Conservation (phyloP, 2,797 vertebrate species). For the Lepus townsendii region DNA sequence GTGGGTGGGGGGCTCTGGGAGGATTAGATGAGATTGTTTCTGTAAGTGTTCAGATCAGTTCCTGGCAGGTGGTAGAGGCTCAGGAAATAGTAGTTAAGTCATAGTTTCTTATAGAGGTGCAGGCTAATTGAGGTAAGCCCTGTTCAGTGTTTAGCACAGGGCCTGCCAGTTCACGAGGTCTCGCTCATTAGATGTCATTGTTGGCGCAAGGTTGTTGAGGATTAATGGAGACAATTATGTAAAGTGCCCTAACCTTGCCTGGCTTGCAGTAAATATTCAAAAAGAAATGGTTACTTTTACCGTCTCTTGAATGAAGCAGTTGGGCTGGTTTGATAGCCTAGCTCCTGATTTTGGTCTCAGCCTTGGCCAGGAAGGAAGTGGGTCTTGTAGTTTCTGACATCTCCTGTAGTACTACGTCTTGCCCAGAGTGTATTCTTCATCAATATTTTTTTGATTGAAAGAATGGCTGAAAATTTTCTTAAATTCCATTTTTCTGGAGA, state of each 20-base stretch:
- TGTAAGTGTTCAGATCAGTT: neutral
- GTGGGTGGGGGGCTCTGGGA: neutral
- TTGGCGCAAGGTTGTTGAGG: neutral
- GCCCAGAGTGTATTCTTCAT: neutral
- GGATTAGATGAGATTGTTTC: constrained; percentile 8
- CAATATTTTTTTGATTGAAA: constrained; percentile 11
- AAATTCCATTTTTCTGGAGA: neutral
- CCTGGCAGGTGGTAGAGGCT: neutral
- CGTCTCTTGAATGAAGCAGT: neutral
- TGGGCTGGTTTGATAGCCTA: neutral
- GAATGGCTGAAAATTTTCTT: neutral
- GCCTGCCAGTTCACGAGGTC: neutral
- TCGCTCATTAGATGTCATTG: neutral
- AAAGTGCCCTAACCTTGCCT: neutral
- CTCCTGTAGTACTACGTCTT: neutral
- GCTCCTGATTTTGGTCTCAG: constrained; percentile 29
- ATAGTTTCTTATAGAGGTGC: neutral
- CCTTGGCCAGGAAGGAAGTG: neutral
- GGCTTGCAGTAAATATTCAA: neutral
- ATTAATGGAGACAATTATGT: neutral
- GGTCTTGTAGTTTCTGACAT: neutral
- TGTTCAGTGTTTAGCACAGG: neutral
- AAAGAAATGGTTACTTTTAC: neutral
- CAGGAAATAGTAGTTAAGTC: neutral
- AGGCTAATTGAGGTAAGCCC: constrained; percentile 24